Evolutionary conservation across 2,113 vertebrate species (phyloP).

Genomic region (Coptodon bakossiorum): DNA sequence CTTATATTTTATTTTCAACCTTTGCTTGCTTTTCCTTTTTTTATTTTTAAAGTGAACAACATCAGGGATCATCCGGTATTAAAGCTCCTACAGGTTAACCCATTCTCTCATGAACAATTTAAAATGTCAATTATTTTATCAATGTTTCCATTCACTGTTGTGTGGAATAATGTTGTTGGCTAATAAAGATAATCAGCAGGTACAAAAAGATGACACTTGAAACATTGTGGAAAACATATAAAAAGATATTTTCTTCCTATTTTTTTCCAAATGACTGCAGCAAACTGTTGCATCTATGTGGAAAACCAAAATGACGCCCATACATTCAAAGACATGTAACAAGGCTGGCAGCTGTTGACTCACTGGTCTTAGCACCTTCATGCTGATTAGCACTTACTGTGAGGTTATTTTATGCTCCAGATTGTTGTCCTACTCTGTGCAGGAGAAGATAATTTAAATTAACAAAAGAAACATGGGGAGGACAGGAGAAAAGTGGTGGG

Average conservation of each 20-base stretch:
- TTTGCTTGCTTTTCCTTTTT: background rate
- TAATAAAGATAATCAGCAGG: background rate
- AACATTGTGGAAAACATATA: background rate
- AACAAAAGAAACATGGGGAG: background rate
- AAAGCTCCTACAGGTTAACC: background rate
- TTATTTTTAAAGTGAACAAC: background rate
- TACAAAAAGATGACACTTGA: background rate
- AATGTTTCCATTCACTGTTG: background rate
- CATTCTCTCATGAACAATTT: background rate
- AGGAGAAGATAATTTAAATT: background rate
- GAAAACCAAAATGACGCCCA: background rate
- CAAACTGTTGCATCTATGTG: background rate
- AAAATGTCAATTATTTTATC: background rate
- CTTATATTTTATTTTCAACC: background rate
- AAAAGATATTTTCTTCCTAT: background rate
- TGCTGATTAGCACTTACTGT: background rate
- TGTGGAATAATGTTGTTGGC: background rate
- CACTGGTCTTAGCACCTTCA: background rate
- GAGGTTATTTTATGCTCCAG: background rate
- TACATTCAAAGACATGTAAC: background rate
- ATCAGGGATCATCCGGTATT: background rate
- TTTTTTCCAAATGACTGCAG: background rate
- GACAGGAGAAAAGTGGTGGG: background rate
- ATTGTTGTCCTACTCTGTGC: background rate
- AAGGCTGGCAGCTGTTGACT: background rate